Conservation (phyloP, 2,797 vertebrate genomes). For the Ptychadena robeensis region DNA sequence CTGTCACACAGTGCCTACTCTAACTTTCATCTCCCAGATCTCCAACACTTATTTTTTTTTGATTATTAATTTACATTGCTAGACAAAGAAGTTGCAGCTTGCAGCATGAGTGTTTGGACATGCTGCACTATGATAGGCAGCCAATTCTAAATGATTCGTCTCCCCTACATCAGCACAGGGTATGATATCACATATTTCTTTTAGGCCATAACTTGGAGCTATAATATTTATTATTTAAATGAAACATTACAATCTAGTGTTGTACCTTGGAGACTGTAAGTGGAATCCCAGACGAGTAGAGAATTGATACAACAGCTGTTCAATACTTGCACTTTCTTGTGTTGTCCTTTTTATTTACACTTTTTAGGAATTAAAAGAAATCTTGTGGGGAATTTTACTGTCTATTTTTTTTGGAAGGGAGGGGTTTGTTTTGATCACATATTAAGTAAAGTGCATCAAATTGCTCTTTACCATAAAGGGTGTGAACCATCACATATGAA, state of each 20-base stretch:
- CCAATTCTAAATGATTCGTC: too few relatives aligned
- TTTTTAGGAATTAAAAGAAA: not conserved
- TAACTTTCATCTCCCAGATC: too few relatives aligned
- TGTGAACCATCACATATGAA: not conserved
- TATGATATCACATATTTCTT: too few relatives aligned
- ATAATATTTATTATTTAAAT: not conserved
- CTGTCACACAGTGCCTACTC: too few relatives aligned
- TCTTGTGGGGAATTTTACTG: not conserved
- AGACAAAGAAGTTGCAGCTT: too few relatives aligned
- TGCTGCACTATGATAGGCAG: too few relatives aligned
- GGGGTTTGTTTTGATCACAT: not conserved
- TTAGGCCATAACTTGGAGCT: too few relatives aligned
- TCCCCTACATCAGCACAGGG: too few relatives aligned
- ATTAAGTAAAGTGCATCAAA: too few relatives aligned
- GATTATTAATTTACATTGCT: too few relatives aligned
- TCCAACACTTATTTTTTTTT: too few relatives aligned
- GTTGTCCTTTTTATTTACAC: not conserved
- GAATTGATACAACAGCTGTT: not conserved
- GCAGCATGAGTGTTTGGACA: too few relatives aligned
- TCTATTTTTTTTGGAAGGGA: not conserved
- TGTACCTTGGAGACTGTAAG: not conserved
- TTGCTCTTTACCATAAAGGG: not conserved
- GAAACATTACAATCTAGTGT: not conserved
- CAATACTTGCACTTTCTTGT: not conserved
- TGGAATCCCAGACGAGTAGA: not conserved